Evolutionary conservation across 2,113 vertebrate genomes (phyloP), one percentile per base, ranked within the genome.

Genomic region (Eretmochelys imbricata): DNA sequence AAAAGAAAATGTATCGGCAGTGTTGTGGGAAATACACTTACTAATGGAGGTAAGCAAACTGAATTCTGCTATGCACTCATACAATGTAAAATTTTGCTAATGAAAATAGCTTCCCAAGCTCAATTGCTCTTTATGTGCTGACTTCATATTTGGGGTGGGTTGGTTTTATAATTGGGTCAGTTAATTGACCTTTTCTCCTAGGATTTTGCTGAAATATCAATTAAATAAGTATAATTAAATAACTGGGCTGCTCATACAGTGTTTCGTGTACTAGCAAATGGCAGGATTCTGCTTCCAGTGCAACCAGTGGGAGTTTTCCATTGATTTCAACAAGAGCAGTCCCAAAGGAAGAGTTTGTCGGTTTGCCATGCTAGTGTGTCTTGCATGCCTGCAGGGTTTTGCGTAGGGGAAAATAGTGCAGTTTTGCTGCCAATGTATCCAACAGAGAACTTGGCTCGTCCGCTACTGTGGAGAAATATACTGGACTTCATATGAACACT

Each of bases 181-280:
- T 97, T 96, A 94, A 92, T 91, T 95, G 85, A 96, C 94, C 95
- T 95, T 97, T 96, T 92, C 94, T 97, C 87, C 92, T 97, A 96
- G 88, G 82, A 80, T 87, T 80, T 95, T 91, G 88, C 94, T 88
- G 87, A 91, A 81, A 65, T 95, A 90, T 95, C 62, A 95, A 24
- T 22, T 72, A 72, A 3, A 76, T 46, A 76, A 8, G 13, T 92
- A 72, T 95, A 59, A 89, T 69, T 93, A 81, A 87, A 87, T 76
- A 17, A 50, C 90, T 94, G 94, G 65, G 94, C 75, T 94, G 80
- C 89, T 97, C 93, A 95, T 94, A 76, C 89, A 92, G 42, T 59
- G 48, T 95, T 95, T 94, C 84, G 78, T 92, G 78, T 90, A 81
- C 83, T 94, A 92, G 93, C 10, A 16, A 90, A 91, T 87, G 84